Percentiles rank a stretch among this genome's conserved stretches.
These are phyloP conservation scores for Thermophis baileyi DNA, from an alignment of 2,113 vertebrate genomes.

Conservation along the genomic window DNA sequence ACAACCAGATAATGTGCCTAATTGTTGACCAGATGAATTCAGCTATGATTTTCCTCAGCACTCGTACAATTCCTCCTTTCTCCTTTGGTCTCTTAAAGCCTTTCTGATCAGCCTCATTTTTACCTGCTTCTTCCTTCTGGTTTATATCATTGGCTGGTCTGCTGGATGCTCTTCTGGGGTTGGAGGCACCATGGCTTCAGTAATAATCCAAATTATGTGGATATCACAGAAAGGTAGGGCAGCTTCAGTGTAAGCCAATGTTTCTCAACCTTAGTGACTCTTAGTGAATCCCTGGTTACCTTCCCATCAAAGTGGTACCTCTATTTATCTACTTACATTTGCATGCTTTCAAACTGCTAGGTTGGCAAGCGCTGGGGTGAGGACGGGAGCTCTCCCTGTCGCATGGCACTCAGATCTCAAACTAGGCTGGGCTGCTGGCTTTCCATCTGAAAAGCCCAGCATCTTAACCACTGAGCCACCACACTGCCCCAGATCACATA, in stretches of 20 bases:
- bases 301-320: not conserved
- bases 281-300: not conserved
- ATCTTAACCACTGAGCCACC: not conserved
- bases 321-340: not conserved
- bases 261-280: not conserved
- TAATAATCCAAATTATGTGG: not conserved
- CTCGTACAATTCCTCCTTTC: not conserved
- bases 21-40: not conserved
- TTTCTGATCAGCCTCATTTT: not conserved
- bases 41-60: not conserved
- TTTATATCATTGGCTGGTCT: not conserved
- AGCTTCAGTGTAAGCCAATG: not conserved
- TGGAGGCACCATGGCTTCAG: not conserved
- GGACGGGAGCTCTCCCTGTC: not conserved
- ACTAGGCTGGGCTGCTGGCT: no score
- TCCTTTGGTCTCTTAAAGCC: not conserved
- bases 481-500: not conserved
- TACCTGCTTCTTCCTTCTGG: not conserved
- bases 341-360: not conserved
- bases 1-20: not conserved
- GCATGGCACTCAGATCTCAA: not conserved
- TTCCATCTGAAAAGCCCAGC: not conserved
- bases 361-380: not conserved
- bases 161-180: not conserved
- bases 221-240: not conserved